Percentiles rank a stretch among this genome's conserved stretches.
phyloP scores from a whole-genome alignment of 2,797 vertebrate species.

The Denticeps clupeoides region DNA sequence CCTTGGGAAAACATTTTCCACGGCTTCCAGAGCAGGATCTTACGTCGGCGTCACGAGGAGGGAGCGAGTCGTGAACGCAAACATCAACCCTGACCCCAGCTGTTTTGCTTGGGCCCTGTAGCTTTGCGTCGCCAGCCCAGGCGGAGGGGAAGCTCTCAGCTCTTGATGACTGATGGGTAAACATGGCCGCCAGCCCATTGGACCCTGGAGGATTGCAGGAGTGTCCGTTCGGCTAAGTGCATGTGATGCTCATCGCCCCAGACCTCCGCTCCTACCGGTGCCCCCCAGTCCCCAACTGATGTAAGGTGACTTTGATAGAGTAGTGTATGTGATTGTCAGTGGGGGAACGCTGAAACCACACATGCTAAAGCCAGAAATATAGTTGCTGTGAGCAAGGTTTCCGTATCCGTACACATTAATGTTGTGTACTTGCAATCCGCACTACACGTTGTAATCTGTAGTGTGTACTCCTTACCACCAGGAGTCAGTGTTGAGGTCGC shows the following conservation, averaged over 20 bases:
- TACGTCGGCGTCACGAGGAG: constrained; percentile 31
- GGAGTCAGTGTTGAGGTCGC: too few relatives aligned
- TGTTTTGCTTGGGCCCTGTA: constrained; percentile 37
- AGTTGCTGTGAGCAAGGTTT: too few relatives aligned
- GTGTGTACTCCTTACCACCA: too few relatives aligned
- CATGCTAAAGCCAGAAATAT: too few relatives aligned
- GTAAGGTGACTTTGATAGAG: constrained; percentile 7
- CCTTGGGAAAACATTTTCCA: constrained; percentile 55
- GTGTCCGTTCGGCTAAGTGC: constrained; percentile 55
- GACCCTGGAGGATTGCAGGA: constrained; percentile 42
- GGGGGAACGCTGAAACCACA: too few relatives aligned
- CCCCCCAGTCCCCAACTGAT: constrained; percentile 3
- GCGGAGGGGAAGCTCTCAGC: constrained; percentile 24
- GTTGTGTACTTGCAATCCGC: too few relatives aligned
- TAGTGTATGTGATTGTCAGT: too few relatives aligned
- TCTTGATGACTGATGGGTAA: constrained; percentile 47
- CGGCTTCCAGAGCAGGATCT: constrained; percentile 48
- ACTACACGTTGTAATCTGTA: too few relatives aligned
- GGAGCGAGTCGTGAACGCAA: constrained; percentile 38
- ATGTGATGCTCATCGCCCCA: constrained; percentile 49
- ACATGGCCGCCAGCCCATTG: constrained; percentile 41
- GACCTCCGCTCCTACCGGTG: constrained; percentile 45
- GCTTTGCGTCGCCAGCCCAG: constrained; percentile 28
- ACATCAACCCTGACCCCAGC: constrained; percentile 46
- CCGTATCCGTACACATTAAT: too few relatives aligned